A percentile compares a stretch with the other conserved stretches of the same genome.
phyloP scores from a whole-genome alignment of 2,888 invertebrate genomes.

The Eristalis intricaria region DNA sequence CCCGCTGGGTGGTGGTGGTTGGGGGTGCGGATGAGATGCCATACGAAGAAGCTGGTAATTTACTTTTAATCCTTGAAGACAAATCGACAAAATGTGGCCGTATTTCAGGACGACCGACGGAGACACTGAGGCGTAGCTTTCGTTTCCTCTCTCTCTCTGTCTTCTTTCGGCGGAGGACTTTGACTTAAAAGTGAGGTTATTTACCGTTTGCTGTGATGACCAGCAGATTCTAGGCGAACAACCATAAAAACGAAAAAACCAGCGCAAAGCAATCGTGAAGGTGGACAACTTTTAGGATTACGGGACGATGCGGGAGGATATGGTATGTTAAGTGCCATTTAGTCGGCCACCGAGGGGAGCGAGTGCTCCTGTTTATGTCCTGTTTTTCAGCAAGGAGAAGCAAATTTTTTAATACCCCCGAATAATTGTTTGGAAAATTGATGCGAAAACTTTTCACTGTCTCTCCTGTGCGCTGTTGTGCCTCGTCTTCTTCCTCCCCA shows the following conservation, averaged over 20 bases:
- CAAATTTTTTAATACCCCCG: conserved; percentile 61
- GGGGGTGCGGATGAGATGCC: not conserved
- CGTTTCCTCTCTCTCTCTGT: conserved; percentile 5
- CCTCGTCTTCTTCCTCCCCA: not conserved
- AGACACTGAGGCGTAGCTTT: not conserved
- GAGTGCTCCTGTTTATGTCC: not conserved
- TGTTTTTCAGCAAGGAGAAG: conserved; percentile 30
- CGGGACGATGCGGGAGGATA: conserved; percentile 20
- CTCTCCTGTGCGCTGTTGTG: not conserved
- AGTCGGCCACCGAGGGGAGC: not conserved
- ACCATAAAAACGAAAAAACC: conserved; percentile 38
- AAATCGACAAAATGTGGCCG: conserved; percentile 69
- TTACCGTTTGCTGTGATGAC: conserved; percentile 58
- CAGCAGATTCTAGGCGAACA: conserved; percentile 37
- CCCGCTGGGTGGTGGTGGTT: too few species aligned
- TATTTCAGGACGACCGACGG: conserved; percentile 26
- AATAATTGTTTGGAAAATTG: conserved; percentile 66
- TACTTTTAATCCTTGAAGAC: conserved; percentile 72
- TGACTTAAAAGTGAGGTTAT: conserved; percentile 64
- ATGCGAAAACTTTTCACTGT: conserved; percentile 60
- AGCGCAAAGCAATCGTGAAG: conserved; percentile 28
- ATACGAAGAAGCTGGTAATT: conserved; percentile 66
- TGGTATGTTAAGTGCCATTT: conserved; percentile 59
- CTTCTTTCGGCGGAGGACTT: conserved; percentile 17
- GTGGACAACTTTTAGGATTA: conserved; percentile 38